phyloP scores from a whole-genome alignment of 2,888 invertebrate genomes.

The Drosophila helvetica region DNA sequence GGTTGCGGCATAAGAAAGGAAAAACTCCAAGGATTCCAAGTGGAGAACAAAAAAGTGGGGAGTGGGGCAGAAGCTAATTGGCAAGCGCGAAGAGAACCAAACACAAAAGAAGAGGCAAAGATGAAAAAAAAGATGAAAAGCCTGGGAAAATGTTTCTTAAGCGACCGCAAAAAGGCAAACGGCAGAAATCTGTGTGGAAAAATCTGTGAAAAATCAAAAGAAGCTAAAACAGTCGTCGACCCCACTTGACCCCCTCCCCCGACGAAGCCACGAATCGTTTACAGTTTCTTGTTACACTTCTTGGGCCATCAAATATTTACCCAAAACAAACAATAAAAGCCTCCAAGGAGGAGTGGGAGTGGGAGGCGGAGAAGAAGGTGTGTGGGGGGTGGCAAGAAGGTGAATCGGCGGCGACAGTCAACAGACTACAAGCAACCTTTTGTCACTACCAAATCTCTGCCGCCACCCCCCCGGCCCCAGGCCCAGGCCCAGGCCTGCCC shows the following conservation, averaged over 20 bases:
- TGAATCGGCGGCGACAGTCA: slow-evolving; percentile 33
- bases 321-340: slow-evolving; percentile 57
- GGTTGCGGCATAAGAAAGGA: slow-evolving; percentile 15
- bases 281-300: slow-evolving; percentile 69
- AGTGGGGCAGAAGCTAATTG: slow-evolving; percentile 58
- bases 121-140: slow-evolving; percentile 24
- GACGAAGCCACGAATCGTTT: slow-evolving; percentile 59
- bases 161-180: slow-evolving; percentile 53
- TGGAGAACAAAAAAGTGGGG: not conserved
- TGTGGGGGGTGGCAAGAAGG: slow-evolving; percentile 28
- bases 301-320: slow-evolving; percentile 69
- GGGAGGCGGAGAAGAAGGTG: not conserved
- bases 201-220: slow-evolving; percentile 49
- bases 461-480: slow-evolving; percentile 2
- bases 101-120: slow-evolving; percentile 41
- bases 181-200: slow-evolving; percentile 1
- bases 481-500: slow-evolving; percentile 11
- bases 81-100: slow-evolving; percentile 54
- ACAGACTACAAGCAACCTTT: slow-evolving; percentile 29
- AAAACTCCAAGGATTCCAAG: not conserved
- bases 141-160: slow-evolving; percentile 54
- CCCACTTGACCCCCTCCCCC: slow-evolving; percentile 70
- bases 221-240: slow-evolving; percentile 44
- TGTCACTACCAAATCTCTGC: slow-evolving; percentile 42
- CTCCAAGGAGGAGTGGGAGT: slow-evolving; percentile 36